Conservation (phyloP, 2,888 invertebrate genomes). For the Nomada hirtipes region DNA sequence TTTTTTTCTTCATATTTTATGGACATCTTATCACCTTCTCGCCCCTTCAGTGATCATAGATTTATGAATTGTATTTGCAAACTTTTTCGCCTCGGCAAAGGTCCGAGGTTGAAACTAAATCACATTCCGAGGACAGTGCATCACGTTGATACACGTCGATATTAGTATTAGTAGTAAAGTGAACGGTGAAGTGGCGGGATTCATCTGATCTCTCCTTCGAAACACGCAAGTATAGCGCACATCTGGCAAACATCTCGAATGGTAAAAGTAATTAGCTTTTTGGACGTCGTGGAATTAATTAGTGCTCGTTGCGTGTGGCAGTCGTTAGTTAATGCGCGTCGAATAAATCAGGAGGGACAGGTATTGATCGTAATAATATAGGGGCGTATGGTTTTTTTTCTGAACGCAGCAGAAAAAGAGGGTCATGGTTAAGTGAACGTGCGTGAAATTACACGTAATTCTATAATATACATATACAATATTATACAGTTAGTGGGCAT, state of each 20-base stretch:
- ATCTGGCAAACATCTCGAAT: background rate
- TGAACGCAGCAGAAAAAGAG: conserved; percentile 13
- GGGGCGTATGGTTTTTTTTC: background rate
- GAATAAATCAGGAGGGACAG: conserved; percentile 31
- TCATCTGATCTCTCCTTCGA: background rate
- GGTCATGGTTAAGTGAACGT: background rate
- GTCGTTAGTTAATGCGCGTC: conserved; percentile 24
- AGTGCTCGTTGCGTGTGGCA: conserved; percentile 18
- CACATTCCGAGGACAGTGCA: background rate
- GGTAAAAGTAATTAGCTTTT: background rate
- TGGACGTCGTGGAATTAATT: conserved; percentile 27
- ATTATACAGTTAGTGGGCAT: too few species aligned
- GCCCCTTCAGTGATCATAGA: background rate
- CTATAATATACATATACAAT: too few species aligned
- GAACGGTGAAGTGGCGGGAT: background rate
- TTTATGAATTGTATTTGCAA: conserved; percentile 17
- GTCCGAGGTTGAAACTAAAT: background rate
- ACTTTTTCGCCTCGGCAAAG: background rate
- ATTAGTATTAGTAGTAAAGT: conserved; percentile 13
- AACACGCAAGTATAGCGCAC: background rate
- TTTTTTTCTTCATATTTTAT: too few species aligned
- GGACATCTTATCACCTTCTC: background rate
- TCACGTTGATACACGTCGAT: background rate
- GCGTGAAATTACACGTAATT: background rate
- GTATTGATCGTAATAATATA: conserved; percentile 41